Percentiles rank a stretch among this genome's conserved stretches.
phyloP scores from a whole-genome alignment of 1,140 invertebrate genomes.

The Trachymyrmex septentrionalis region DNA sequence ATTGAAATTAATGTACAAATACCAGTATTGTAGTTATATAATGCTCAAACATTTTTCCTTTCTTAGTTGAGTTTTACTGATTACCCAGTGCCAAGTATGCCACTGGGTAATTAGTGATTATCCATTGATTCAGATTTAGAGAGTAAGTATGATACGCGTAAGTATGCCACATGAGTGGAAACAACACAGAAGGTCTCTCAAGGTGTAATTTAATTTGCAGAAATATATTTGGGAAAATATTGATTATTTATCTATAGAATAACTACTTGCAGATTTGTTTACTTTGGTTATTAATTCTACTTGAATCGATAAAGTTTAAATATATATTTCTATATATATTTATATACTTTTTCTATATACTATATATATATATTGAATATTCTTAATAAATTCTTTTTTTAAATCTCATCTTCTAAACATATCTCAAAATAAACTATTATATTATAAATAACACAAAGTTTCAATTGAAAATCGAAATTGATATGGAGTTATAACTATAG shows the following conservation, averaged over 20 bases:
- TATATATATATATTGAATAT: neutral
- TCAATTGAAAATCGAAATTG: neutral
- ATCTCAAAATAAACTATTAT: neutral
- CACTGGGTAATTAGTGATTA: no score
- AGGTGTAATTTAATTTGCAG: constrained; percentile 20
- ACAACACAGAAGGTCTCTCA: neutral
- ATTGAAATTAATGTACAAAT: no score
- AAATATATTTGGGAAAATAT: neutral
- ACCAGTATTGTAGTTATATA: no score
- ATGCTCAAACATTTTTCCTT: no score
- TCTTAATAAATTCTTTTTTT: constrained; percentile 5
- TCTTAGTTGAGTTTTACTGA: no score
- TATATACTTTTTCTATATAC: neutral
- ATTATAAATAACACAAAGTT: neutral
- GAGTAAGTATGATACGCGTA: no score
- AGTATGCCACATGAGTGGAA: neutral
- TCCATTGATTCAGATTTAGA: no score
- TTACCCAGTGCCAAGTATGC: no score
- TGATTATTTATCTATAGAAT: neutral
- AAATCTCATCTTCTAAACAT: constrained; percentile 14
- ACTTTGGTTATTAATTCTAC: neutral
- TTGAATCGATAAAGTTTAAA: constrained; percentile 10
- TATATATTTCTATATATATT: neutral
- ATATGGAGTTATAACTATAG: neutral
- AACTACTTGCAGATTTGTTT: neutral